Evolutionary conservation across 2,113 vertebrate species (phyloP), one percentile per base, ranked within the genome.

Genomic region (Cardinalis cardinalis): DNA sequence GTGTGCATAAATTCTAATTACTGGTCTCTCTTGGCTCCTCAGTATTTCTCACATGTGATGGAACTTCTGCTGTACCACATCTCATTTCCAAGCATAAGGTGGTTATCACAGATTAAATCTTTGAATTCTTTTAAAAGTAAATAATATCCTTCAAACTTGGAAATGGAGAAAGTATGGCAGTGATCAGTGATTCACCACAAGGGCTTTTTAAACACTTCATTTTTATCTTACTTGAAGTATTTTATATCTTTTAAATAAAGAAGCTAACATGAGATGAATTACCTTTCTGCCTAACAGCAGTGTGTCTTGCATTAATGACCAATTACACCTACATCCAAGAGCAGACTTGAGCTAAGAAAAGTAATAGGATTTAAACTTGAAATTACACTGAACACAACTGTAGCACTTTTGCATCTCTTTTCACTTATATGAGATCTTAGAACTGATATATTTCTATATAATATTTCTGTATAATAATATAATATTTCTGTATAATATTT

Each of bases 71-170:
- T 80, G 44, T 66, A 36, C 21, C 24, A 56, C 4, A 3, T 69
- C 86, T 81, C 31, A 74, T 94, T 91, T 81, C 66, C 87, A 92
- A 70, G 70, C n/a, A 85, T n/a, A 61, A 84, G 44, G 85, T 80
- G 65, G 70, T 32, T 88, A 91, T 92, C 94, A 74, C 53, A 92
- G 76, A 15, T 86, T 34, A 95, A 94, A 95, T 90, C 84, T 90
- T 79, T 53, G 64, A 93, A 82, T 40, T 44, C 80, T 94, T 81
- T 95, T 94, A 88, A 91, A 92, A 96, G 84, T 92, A 97, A 93
- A 96, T 95, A 95, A 95, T 90, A 89, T 74, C 51, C 60, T 90
- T 95, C 84, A 64, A 63, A 36, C 53, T 70, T 89, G 51, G 65
- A 96, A 96, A 92, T 36, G n/a, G 56, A 94, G 63, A 84, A 94